Percentiles rank a stretch among this genome's conserved stretches.
These are phyloP conservation scores for Laterallus jamaicensis DNA, from an alignment of 2,113 vertebrate species.

Conservation along the genomic window DNA sequence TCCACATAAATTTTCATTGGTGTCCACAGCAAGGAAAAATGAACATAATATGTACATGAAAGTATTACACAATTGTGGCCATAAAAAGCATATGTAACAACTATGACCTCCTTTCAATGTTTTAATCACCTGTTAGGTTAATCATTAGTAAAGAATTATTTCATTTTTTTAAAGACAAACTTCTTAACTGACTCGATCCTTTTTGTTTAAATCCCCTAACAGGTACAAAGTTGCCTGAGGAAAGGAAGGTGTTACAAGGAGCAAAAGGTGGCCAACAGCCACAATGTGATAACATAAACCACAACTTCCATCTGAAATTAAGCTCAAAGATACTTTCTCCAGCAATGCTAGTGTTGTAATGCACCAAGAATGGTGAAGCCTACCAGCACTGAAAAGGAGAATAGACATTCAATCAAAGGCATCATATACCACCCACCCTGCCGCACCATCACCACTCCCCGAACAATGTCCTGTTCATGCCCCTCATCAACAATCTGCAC, in stretches of 20 bases:
- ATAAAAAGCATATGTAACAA: background rate
- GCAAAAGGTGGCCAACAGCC: background rate
- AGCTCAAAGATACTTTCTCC: background rate
- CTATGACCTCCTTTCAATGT: background rate
- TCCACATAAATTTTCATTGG: background rate
- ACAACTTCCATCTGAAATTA: background rate
- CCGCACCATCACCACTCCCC: no score
- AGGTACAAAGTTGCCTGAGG: background rate
- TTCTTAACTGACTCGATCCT: background rate
- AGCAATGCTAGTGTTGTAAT: background rate
- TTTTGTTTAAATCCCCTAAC: background rate
- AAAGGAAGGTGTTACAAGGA: background rate
- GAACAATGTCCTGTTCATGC: background rate
- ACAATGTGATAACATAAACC: background rate
- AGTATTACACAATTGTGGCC: background rate
- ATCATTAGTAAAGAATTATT: background rate
- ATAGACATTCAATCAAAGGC: background rate
- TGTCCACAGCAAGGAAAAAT: background rate
- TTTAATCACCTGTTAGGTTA: background rate
- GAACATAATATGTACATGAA: background rate
- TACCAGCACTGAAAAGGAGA: background rate
- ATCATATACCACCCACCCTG: background rate
- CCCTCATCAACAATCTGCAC: background rate
- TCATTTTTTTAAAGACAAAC: background rate
- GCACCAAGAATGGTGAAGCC: background rate